phyloP scores from a whole-genome alignment of 1,140 invertebrate genomes.

The Daktulosphaira vitifoliae region DNA sequence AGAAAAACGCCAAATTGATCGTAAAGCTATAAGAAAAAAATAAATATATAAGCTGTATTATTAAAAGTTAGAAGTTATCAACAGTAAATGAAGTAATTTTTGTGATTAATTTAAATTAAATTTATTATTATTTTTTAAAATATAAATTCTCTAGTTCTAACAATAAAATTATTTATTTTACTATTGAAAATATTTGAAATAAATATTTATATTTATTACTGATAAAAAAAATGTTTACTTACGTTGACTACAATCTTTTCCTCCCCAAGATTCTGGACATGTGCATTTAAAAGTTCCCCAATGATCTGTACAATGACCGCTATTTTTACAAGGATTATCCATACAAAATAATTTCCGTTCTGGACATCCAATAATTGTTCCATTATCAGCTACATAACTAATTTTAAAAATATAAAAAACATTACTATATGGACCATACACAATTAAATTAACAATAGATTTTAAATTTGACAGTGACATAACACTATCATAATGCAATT shows the following conservation, averaged over 20 bases:
- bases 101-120: no score
- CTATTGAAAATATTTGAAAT: no score
- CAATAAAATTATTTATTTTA: no score
- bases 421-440: not conserved
- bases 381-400: constrained; percentile 80
- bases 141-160: no score
- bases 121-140: no score
- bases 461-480: not conserved
- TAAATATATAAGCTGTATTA: not conserved
- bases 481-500: no score
- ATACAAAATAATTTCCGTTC: constrained; percentile 74
- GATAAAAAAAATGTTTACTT: constrained; percentile 38
- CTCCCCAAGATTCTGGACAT: constrained; percentile 73
- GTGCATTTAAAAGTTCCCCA: constrained; percentile 83
- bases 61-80: not conserved
- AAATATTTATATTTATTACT: no score
- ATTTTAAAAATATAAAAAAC: constrained; percentile 31
- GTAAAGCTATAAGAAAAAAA: constrained; percentile 44
- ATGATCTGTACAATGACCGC: constrained; percentile 72
- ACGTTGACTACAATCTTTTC: constrained; percentile 80
- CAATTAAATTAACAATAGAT: not conserved
- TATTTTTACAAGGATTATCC: constrained; percentile 75
- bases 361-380: constrained; percentile 75
- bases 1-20: constrained; percentile 64
- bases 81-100: no score